These are phyloP conservation scores for Diaperis boleti DNA, from an alignment of 2,888 invertebrate genomes.

Conservation along the genomic window DNA sequence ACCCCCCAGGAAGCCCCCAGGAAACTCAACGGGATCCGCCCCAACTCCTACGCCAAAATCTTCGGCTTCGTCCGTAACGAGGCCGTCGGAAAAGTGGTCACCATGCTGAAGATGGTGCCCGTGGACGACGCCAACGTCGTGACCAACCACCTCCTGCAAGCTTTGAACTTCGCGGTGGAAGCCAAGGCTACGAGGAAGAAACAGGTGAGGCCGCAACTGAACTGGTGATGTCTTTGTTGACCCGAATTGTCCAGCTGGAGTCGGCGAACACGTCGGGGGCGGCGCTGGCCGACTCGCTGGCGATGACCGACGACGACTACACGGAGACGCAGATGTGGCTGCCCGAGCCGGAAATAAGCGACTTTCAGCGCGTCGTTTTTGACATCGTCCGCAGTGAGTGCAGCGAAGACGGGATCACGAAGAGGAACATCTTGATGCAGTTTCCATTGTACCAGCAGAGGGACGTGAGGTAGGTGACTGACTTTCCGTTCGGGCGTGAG, in stretches of 20 bases:
- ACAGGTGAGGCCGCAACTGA: not conserved
- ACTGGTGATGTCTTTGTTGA: too few species aligned
- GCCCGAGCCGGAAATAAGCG: conserved; percentile 47
- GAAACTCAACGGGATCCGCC: conserved; percentile 69
- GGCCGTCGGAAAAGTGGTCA: conserved; percentile 72
- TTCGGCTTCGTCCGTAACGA: conserved; percentile 76
- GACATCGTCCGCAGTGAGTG: conserved; percentile 55
- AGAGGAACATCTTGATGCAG: conserved; percentile 52
- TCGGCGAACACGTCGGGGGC: conserved; percentile 57
- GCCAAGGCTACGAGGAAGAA: conserved; percentile 61
- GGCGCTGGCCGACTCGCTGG: conserved; percentile 61
- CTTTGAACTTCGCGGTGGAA: conserved; percentile 71
- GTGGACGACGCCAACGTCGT: conserved; percentile 75
- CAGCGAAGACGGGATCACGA: conserved; percentile 53
- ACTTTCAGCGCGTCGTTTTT: conserved; percentile 59
- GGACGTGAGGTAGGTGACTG: conserved; percentile 57
- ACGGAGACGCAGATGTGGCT: not conserved
- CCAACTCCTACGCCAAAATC: conserved; percentile 67
- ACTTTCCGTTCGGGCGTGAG: not conserved
- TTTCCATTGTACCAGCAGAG: conserved; percentile 58
- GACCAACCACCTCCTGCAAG: conserved; percentile 77
- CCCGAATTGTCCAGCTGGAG: not conserved
- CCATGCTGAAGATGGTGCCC: conserved; percentile 74
- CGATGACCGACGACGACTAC: not conserved
- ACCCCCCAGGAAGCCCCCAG: conserved; percentile 41